Conservation (phyloP, 2,888 invertebrate genomes). For the Ceramica pisi region DNA sequence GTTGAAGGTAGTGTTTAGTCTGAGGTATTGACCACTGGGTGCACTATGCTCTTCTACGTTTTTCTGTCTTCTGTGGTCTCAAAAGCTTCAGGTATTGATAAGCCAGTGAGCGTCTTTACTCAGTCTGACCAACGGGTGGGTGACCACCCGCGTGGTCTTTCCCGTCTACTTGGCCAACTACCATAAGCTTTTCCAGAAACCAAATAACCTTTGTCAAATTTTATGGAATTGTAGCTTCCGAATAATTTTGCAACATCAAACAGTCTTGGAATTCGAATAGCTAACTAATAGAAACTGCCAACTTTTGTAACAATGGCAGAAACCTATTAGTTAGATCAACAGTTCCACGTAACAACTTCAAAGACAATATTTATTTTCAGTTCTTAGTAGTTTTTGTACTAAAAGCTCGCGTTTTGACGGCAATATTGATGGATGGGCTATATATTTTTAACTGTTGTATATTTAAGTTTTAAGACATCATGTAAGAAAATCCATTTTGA, state of each 20-base stretch:
- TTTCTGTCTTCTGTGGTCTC: too few relatives aligned
- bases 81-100: too few relatives aligned
- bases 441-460: slow-evolving; percentile 10
- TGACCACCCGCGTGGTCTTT: too few relatives aligned
- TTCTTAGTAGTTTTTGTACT: slow-evolving; percentile 55
- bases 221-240: neutral
- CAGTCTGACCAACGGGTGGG: too few relatives aligned
- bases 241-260: slow-evolving; percentile 11
- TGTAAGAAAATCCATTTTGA: neutral
- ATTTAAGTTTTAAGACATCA: neutral
- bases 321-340: slow-evolving; percentile 60
- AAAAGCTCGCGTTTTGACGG: slow-evolving; percentile 46
- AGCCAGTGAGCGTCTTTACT: too few relatives aligned
- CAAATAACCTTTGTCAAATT: neutral
- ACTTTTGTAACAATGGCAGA: slow-evolving; percentile 34
- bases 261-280: slow-evolving; percentile 12
- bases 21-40: too few relatives aligned
- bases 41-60: too few relatives aligned
- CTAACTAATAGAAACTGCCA: slow-evolving; percentile 14
- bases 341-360: slow-evolving; percentile 53
- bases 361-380: slow-evolving; percentile 53
- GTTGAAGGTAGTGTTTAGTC: too few relatives aligned
- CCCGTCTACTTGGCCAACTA: too few relatives aligned
- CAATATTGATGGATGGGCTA: slow-evolving; percentile 28
- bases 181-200: too few relatives aligned